Evolutionary conservation across 1,140 invertebrate species (phyloP).

Genomic region (Microplitis mediator): DNA sequence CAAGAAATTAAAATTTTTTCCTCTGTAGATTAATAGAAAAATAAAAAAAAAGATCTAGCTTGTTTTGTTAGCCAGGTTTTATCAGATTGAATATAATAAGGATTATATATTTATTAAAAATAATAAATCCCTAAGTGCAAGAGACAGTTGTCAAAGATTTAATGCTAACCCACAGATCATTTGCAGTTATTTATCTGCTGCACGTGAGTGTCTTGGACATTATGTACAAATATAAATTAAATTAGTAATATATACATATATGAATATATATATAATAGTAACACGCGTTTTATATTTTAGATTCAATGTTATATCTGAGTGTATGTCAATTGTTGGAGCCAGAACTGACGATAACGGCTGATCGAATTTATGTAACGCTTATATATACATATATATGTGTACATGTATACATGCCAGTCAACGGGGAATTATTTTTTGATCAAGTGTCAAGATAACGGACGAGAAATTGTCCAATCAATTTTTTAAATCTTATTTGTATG

Average conservation of each 20-base stretch:
- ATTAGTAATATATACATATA: background rate
- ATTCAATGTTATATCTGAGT: background rate
- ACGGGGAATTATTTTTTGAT: conserved; percentile 45
- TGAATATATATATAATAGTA: background rate
- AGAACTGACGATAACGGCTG: conserved; percentile 43
- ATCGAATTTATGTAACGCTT: conserved; percentile 54
- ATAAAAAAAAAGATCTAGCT: no score
- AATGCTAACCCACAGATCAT: conserved; percentile 12
- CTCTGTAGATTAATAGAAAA: background rate
- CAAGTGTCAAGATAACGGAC: background rate
- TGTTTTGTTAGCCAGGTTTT: no score
- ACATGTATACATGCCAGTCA: no score
- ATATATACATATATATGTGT: background rate
- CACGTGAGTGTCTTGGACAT: background rate
- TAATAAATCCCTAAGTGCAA: conserved; percentile 14
- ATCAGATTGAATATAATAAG: no score
- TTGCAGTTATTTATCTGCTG: background rate
- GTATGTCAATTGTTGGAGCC: background rate
- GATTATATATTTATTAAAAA: background rate
- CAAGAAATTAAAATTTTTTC: no score
- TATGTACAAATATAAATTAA: background rate
- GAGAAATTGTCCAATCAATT: no score
- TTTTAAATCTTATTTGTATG: no score
- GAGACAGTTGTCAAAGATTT: conserved; percentile 15
- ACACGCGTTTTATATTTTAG: background rate